These are phyloP conservation scores for Hirudo medicinalis DNA, from an alignment of 1,140 invertebrate genomes.

Conservation along the genomic window DNA sequence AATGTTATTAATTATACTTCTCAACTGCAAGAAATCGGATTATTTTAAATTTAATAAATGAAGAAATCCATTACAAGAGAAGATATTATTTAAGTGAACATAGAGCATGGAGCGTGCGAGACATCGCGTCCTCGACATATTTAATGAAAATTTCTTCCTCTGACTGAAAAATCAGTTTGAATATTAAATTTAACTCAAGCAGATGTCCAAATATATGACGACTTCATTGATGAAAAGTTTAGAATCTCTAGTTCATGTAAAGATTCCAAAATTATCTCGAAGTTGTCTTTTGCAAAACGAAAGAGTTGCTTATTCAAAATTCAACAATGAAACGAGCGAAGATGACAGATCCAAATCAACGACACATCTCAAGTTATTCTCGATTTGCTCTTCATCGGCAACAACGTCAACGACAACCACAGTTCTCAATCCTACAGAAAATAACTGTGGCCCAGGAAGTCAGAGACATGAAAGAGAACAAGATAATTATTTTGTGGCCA, in stretches of 20 bases:
- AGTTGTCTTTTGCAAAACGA: background rate
- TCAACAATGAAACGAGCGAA: background rate
- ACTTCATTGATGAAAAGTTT: slow-evolving; percentile 3
- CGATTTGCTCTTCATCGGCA: background rate
- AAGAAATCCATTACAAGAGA: too few relatives aligned
- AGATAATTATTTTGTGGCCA: slow-evolving; percentile 3
- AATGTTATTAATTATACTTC: too few relatives aligned
- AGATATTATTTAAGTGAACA: too few relatives aligned
- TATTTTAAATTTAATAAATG: too few relatives aligned
- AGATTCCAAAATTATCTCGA: background rate
- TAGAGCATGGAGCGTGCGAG: too few relatives aligned
- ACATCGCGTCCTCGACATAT: too few relatives aligned
- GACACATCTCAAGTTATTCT: background rate
- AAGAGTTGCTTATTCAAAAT: background rate
- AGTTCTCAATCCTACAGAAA: background rate
- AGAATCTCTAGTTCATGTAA: background rate
- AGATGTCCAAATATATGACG: slow-evolving; percentile 8
- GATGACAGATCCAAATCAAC: background rate
- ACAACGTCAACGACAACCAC: background rate
- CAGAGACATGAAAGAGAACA: slow-evolving; percentile 6
- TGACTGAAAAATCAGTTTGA: too few relatives aligned
- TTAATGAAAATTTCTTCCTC: too few relatives aligned
- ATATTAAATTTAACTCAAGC: too few relatives aligned
- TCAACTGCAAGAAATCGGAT: too few relatives aligned
- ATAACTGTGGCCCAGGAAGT: background rate